Evolutionary conservation across 2,888 invertebrate species (phyloP), one percentile per base, ranked within the genome.

Genomic region (Drosophila lacicola): DNA sequence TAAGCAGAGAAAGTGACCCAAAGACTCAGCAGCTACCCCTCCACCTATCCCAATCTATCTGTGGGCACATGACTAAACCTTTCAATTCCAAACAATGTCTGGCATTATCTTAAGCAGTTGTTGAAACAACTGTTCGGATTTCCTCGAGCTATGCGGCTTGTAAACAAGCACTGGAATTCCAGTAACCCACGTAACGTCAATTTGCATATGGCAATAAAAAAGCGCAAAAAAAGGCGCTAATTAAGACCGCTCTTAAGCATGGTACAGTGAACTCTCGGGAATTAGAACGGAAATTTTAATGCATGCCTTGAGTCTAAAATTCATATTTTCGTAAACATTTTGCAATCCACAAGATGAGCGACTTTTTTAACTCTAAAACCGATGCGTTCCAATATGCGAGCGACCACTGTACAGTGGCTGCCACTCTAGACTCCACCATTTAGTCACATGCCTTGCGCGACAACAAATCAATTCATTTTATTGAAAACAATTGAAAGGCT

Each of bases 381-480:
- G 36, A 13, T 13, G 13, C 6, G 13, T 36, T 36, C 3, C 10
- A 36, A 17, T 41, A 19, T 13, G 34, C 39, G 45, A 46, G 4
- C 2, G 5, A 9, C 2, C 11, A 65, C 65, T 65, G 51, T 65
- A 49, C 2, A 13, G 19, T 25, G 13, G 33, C 13, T 63, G 36
- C 17, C 34, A 44, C 45, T 3, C 11, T 55, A 33, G 29, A 62
- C 29, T 62, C 44, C 33, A 10, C 36, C 64, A 71, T 62, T 67
- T 46, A 72, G 77, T 70, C 69, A 74, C 72, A 74, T 82, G 82
- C 56, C 58, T 50, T 57, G 54, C 49, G 70, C 50, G 47, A 75
- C 77, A 84, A 73, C 88, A 88, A 85, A 88, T 88, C 88, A 85
- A 83, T 83, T 88, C 82, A 82, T 88, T 74, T 79, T 68, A 83